Percentiles rank a stretch among this genome's conserved stretches.
Conservation (phyloP, 2,797 vertebrate species). For the Urosaurus nigricauda region DNA sequence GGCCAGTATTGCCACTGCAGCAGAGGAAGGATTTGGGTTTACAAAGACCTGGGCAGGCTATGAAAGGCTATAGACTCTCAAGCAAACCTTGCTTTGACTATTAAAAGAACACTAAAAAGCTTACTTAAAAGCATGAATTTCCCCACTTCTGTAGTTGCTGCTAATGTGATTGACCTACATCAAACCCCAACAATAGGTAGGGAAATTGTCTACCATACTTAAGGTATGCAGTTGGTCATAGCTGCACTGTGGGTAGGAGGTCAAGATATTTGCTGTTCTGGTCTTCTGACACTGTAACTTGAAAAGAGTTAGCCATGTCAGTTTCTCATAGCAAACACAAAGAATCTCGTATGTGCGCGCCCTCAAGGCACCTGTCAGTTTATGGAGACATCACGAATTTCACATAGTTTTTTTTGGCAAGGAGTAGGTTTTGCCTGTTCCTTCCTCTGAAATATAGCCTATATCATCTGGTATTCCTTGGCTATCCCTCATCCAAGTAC, state of each 20-base stretch:
- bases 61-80: background rate
- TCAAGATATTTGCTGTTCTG: background rate
- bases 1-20: too few species aligned
- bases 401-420: too few species aligned
- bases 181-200: background rate
- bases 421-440: too few species aligned
- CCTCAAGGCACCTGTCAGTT: background rate
- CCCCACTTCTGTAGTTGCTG: too few species aligned
- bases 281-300: background rate
- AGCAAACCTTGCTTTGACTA: background rate
- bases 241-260: too few species aligned
- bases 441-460: too few species aligned
- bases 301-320: background rate
- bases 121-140: background rate
- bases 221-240: background rate
- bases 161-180: background rate
- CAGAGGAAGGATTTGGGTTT: background rate
- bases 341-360: too few species aligned
- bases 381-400: too few species aligned
- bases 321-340: background rate
- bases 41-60: background rate
- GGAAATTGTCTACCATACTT: background rate
- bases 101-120: background rate
- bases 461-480: too few species aligned
- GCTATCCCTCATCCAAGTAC: too few species aligned